Evolutionary conservation across 1,140 invertebrate genomes (phyloP), one percentile per base, ranked within the genome.

Genomic region (Phymorhynchus buccinoides): DNA sequence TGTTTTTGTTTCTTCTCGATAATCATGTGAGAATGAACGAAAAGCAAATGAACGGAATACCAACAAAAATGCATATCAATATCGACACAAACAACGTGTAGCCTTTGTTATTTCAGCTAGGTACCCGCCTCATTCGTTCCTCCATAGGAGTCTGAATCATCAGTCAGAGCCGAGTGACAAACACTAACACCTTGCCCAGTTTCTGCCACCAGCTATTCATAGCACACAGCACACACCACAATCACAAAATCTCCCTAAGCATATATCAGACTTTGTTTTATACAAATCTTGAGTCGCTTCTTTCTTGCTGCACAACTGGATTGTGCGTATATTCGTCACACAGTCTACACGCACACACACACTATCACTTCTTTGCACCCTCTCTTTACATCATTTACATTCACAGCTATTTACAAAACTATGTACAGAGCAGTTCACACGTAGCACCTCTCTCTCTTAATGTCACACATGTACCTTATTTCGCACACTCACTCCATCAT

Each of bases 391-490:
- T 62, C 56, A 18, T 22, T 62, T 27, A 27, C 56, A 0, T n/a
- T n/a, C n/a, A n/a, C n/a, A n/a, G n/a, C 22, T 62, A 62, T 62
- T 62, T 27, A 62, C 56, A 62, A 18, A 62, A n/a, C n/a, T 22
- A 62, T 62, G 56, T 62, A 62, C 56, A 62, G 56, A 62, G 56
- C 56, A 62, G 56, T 27, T 62, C 56, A 62, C 22, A 62, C n/a
- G n/a, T 62, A 9, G 56, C 56, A 62, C 56, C 56, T 52, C 56
- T 18, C 56, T 27, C 56, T n/a, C n/a, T n/a, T n/a, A n/a, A n/a
- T n/a, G n/a, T n/a, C n/a, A 62, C 22, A 62, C 56, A 62, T 62
- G 4, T 62, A 16, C n/a, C 0, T 27, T 27, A 22, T 4, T 27
- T 62, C 6, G 22, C 56, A 16, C 56, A 62, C 4, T 62, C 56